These are phyloP conservation scores for Numenius phaeopus DNA, from an alignment of 2,797 vertebrate species.

Conservation along the genomic window DNA sequence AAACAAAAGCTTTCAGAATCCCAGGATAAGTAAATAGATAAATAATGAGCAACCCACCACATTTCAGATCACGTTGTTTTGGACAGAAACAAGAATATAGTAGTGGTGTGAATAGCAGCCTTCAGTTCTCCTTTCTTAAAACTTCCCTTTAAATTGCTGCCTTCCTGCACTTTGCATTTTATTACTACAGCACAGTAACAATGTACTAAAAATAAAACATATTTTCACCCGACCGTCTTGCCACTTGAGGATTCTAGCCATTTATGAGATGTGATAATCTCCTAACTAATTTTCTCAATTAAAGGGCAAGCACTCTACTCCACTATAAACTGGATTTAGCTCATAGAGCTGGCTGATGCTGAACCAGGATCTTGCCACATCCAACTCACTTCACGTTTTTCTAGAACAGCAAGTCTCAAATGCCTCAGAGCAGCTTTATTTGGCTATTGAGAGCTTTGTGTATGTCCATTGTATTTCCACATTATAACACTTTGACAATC, in stretches of 20 bases:
- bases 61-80: not conserved
- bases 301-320: not conserved
- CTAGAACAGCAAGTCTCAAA: not conserved
- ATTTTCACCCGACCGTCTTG: conserved; percentile 26
- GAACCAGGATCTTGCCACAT: not conserved
- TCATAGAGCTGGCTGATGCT: not conserved
- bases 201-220: conserved; percentile 65
- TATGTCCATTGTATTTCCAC: not conserved
- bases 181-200: conserved; percentile 29
- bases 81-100: not conserved
- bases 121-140: not conserved
- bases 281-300: conserved; percentile 38
- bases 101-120: not conserved
- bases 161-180: conserved; percentile 53
- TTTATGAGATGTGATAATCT: conserved; percentile 47
- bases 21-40: not conserved
- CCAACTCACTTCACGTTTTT: not conserved
- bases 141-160: not conserved
- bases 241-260: not conserved
- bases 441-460: not conserved
- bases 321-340: not conserved
- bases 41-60: not conserved
- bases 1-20: conserved; percentile 12
- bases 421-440: not conserved
- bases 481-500: not conserved